Evolutionary conservation across 2,113 vertebrate species (phyloP), one percentile per base, ranked within the genome.

Genomic region (Malurus cyaneus): DNA sequence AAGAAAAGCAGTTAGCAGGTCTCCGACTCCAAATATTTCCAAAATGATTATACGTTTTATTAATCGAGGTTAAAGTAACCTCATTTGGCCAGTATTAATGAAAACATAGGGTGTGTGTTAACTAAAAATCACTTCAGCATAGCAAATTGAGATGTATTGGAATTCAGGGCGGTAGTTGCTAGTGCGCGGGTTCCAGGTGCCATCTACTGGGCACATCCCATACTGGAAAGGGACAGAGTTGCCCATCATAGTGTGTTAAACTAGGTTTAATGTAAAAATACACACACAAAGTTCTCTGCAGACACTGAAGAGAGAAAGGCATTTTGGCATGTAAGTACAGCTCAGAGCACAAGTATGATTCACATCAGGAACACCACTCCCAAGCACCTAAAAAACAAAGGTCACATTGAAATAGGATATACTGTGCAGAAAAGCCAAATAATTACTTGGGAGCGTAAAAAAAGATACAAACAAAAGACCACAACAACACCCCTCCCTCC

Each of bases 11-110:
- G 17, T 36, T 86, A 89, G 66, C 78, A 95, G 44, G n/a, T 96
- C 79, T 94, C 87, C 15, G 18, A 71, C 46, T 96, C 88, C 36
- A 53, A 79, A 69, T 93, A 96, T 93, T 97, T 97, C 94, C 74
- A 81, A 87, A 96, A 95, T 80, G 21, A 97, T 97, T 80, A 86
- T 71, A 94, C 82, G 8, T 94, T 96, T 96, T 96, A 97, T 97
- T 97, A 96, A 95, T 97, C 85, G 96, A 98, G 95, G 95, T 97
- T 96, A 90, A 79, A 91, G 61, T 71, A 86, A 95, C 85, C 96
- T 96, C 94, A 90, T 96, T 96, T 96, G 93, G 79, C 87, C 80
- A 20, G n/a, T 92, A 80, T 95, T 94, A 93, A 94, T 93, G 89
- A 97, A 97, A 97, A 80, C 84, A 69, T 61, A 94, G 86, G 84